Conservation (phyloP, 1,140 invertebrate genomes). For the Macrosteles quadrilineatus region DNA sequence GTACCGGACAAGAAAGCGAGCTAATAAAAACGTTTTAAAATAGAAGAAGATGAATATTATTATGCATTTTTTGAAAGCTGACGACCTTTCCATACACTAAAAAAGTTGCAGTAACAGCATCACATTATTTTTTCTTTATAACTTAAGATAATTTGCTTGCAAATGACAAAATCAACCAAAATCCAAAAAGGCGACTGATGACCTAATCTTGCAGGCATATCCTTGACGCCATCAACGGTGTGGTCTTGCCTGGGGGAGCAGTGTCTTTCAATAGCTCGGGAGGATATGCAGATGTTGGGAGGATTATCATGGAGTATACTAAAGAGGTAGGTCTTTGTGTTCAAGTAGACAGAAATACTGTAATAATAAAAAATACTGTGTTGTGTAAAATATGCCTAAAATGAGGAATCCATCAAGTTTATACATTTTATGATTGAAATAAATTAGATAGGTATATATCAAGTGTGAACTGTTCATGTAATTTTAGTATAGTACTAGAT, state of each 20-base stretch:
- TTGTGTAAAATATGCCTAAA: not conserved
- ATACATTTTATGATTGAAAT: not conserved
- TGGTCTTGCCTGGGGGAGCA: not conserved
- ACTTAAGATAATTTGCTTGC: no score
- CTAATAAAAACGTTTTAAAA: no score
- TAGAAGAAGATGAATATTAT: no score
- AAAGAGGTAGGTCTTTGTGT: not conserved
- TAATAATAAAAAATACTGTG: not conserved
- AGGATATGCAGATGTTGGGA: constrained; percentile 31
- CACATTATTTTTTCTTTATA: no score
- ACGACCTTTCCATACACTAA: no score
- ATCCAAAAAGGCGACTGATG: no score
- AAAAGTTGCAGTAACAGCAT: no score
- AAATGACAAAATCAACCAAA: no score
- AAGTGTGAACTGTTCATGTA: not conserved
- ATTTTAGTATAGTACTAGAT: not conserved
- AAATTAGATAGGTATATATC: not conserved
- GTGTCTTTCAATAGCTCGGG: not conserved
- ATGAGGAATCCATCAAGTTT: not conserved
- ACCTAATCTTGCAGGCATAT: no score
- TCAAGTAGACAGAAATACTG: not conserved
- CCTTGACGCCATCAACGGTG: not conserved
- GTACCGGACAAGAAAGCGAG: no score
- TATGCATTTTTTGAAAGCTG: no score
- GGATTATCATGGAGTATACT: constrained; percentile 17